Base-by-base conservation (phyloP, 2,797 vertebrate genomes). In the Sciaenops ocellatus region DNA sequence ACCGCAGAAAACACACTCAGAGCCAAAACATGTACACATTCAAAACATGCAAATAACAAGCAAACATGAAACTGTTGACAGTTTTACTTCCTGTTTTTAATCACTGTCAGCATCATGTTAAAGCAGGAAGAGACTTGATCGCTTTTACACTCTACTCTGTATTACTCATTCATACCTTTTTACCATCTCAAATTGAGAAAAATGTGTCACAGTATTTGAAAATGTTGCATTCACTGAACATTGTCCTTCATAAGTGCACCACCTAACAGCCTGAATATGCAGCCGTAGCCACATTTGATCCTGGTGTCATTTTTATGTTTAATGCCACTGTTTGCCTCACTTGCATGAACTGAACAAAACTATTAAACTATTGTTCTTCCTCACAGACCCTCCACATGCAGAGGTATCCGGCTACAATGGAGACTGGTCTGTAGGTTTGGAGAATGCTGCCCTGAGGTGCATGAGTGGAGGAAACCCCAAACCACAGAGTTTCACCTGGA, bases 401-500 rank as follows among this genome's bases (percentile, higher is more conserved):
- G 92, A 95, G 1, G 93, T 98, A 71, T 90, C 94, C 65, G 96
- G 96, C 24, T 95, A 93, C 60, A 89, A 93, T 15, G 82, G 79
- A 1, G 82, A 94, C 69, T 98, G 97, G 98, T 89, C 86, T 0
- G 89, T 88, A 28, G 97, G 96, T 18, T 80, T 87, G 90, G 94
- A 96, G 89, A 95, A 93, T 0, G 96, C 95, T 0, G 80, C 76
- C 5, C 94, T 98, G 63, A 95, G 90, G 30, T 99, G 98, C 67
- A 74, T 92, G 47, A 96, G 94, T 2, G 94, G 94, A 59, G 98
- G 98, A 77, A 97, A 98, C 87, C 98, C 98, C 0, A 92, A 94
- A 86, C 95, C 95, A 0, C 94, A 97, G 6, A 91, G 65, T 0
- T 96, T 96, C 92, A 97, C 94, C 84, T 99, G 98, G 98, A 94